Percentiles rank a stretch among this genome's conserved stretches.
Evolutionary conservation across 2,888 invertebrate species (phyloP).

Genomic region (Parnassius mnemosyne): DNA sequence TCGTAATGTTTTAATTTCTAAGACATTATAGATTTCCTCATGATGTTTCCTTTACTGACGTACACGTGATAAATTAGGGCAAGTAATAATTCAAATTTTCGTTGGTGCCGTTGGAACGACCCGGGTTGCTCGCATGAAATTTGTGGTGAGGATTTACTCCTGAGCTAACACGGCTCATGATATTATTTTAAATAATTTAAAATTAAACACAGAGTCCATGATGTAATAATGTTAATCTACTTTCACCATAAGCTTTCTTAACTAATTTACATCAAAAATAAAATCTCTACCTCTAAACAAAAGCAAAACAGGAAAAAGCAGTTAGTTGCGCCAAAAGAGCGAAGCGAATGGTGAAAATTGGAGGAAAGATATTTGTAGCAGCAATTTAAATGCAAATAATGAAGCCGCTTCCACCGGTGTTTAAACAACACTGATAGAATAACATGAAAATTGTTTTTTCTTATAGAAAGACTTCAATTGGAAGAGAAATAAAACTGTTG

Average conservation of each 20-base stretch:
- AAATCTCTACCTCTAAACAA: background rate
- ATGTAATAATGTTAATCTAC: background rate
- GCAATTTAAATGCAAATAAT: slow-evolving; percentile 23
- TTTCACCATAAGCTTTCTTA: background rate
- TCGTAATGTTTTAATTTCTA: too few species aligned
- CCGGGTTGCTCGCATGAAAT: too few species aligned
- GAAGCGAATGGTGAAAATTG: background rate
- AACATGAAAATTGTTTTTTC: slow-evolving; percentile 1
- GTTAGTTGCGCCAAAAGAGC: background rate
- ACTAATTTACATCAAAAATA: background rate
- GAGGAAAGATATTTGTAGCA: slow-evolving; percentile 10
- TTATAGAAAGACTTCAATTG: background rate
- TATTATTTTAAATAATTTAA: too few species aligned
- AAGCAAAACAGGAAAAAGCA: slow-evolving; percentile 1
- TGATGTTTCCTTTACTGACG: too few species aligned
- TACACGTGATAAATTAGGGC: too few species aligned
- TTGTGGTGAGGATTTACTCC: too few species aligned
- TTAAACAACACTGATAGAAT: slow-evolving; percentile 14
- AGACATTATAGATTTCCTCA: too few species aligned
- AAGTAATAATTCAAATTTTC: too few species aligned
- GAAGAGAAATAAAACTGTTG: too few species aligned
- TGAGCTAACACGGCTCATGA: too few species aligned
- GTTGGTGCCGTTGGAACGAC: too few species aligned
- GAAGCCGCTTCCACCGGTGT: slow-evolving; percentile 16
- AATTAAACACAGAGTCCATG: background rate